Percentiles rank a stretch among this genome's conserved stretches.
Conservation (phyloP, 2,888 invertebrate species). For the Gasteruption jaculator region DNA sequence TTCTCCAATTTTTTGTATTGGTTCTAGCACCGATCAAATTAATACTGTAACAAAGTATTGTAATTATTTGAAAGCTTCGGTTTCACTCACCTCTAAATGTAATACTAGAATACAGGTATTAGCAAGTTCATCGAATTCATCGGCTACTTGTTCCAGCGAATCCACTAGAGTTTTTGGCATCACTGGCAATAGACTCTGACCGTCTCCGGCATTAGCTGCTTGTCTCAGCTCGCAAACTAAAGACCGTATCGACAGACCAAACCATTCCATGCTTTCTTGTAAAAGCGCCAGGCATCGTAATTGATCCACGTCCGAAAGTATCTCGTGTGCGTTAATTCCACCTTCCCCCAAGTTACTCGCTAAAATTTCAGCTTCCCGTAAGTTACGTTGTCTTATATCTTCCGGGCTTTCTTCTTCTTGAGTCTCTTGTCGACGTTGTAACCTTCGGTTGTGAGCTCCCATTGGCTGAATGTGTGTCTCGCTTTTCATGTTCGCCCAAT, state of each 20-base stretch:
- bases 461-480: conserved; percentile 46
- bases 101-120: conserved; percentile 87
- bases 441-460: conserved; percentile 38
- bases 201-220: conserved; percentile 44
- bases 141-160: conserved; percentile 66
- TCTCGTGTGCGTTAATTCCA: conserved; percentile 77
- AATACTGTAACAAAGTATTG: background rate
- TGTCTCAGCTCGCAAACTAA: conserved; percentile 42
- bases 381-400: conserved; percentile 72
- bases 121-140: conserved; percentile 82
- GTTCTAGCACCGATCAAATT: background rate
- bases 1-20: background rate
- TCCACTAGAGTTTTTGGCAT: conserved; percentile 60
- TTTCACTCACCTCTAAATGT: conserved; percentile 91
- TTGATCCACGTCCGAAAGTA: conserved; percentile 78
- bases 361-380: conserved; percentile 88
- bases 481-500: conserved; percentile 67
- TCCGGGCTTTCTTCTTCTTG: conserved; percentile 74
- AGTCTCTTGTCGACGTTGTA: conserved; percentile 53
- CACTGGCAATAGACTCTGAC: conserved; percentile 38
- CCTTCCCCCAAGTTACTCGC: conserved; percentile 89
- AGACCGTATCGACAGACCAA: conserved; percentile 33
- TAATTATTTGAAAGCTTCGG: conserved; percentile 20
- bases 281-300: conserved; percentile 82
- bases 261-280: conserved; percentile 82